Evolutionary conservation across 2,888 invertebrate species (phyloP).

Genomic region (Iselma pallidipennis): DNA sequence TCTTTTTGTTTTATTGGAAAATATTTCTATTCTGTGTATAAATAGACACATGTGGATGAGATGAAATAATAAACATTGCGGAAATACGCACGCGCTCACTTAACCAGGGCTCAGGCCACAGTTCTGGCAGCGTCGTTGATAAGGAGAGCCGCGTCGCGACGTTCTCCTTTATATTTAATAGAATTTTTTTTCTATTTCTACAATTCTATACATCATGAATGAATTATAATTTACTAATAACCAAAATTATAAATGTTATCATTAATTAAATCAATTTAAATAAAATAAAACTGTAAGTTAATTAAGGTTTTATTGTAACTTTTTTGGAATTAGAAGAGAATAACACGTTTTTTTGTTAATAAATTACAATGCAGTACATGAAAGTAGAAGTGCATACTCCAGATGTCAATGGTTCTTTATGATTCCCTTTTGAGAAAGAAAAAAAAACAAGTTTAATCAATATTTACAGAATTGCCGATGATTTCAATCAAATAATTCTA

Average conservation of each 20-base stretch:
- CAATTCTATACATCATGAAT: too few relatives aligned
- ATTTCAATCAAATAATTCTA: too few relatives aligned
- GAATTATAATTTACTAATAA: too few relatives aligned
- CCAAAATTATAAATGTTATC: too few relatives aligned
- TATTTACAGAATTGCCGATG: not conserved
- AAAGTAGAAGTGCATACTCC: not conserved
- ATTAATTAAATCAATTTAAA: too few relatives aligned
- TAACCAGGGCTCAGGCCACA: slow-evolving; percentile 47
- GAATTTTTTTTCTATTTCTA: not conserved
- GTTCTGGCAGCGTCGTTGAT: slow-evolving; percentile 46
- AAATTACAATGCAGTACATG: not conserved
- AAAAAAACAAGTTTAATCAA: not conserved
- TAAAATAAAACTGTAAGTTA: too few relatives aligned
- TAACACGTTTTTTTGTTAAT: not conserved
- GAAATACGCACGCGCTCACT: slow-evolving; percentile 47
- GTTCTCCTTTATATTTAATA: slow-evolving; percentile 26
- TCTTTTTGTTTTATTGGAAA: not conserved
- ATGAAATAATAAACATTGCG: slow-evolving; percentile 51
- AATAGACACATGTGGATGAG: slow-evolving; percentile 27
- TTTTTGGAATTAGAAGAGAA: not conserved
- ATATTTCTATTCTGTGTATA: not conserved
- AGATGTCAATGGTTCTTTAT: not conserved
- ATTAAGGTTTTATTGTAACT: not conserved
- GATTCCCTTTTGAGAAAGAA: too few relatives aligned
- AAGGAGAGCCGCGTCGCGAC: slow-evolving; percentile 46